Evolutionary conservation across 2,113 vertebrate species (phyloP), one percentile per base, ranked within the genome.

Genomic region (Cepphus grylle): DNA sequence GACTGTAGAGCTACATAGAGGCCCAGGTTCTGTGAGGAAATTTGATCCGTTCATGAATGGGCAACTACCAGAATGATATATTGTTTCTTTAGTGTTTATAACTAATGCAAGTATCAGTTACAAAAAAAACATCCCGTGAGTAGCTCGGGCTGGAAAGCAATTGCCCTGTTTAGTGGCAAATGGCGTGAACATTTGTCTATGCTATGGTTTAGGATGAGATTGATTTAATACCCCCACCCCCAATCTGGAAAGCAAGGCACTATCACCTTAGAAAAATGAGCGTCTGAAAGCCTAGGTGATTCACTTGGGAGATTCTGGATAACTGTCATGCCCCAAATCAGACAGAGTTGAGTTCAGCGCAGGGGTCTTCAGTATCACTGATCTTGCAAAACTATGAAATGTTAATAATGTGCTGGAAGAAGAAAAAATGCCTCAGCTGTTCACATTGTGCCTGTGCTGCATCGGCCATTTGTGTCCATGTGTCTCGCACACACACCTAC

Each of bases 71-170:
- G 18, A 67, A 86, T 27, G 43, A 26, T 86, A 3, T 22, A 63
- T 62, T 90, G 40, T 90, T 87, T 89, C 81, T 76, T 76, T 58
- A 83, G 30, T 16, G 55, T 90, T 94, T 86, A 29, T 30, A 81
- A 29, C 32, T 19, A 29, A 9, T 43, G 45, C 20, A 55, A 55
- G 9, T 67, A 38, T 40, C 21, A 23, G 30, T 69, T 92, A 65
- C 29, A 47, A 45, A 59, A 59, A 55, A 56, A 15, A 2, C 3
- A 15, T 65, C 6, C 0, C 0, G 47, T 72, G 36, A 59, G 23
- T 11, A 83, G 18, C 49, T 86, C 13, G 52, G 40, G 11, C 42
- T 83, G 17, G 66, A 67, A 49, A 52, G 16, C 49, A 80, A 11
- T 55, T 73, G 16, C 34, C 49, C 27, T 40, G 12, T 61, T 80